phyloP scores from a whole-genome alignment of 2,888 invertebrate species.

The Aphrophora alni region DNA sequence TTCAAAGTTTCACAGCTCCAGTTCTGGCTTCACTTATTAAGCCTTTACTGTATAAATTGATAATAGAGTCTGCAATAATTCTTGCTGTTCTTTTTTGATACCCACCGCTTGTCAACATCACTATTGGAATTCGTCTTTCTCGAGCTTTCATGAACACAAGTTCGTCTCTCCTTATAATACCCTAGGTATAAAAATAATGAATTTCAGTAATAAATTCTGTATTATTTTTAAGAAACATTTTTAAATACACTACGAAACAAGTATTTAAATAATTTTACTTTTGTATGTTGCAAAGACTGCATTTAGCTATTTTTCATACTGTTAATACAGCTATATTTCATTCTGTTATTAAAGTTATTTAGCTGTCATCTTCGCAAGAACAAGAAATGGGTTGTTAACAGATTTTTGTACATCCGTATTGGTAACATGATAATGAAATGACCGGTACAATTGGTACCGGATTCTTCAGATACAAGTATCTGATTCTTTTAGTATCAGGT shows the following conservation, averaged over 20 bases:
- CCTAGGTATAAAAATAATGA: conserved; percentile 62
- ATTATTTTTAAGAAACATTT: too few relatives aligned
- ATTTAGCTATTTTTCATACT: too few relatives aligned
- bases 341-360: too few relatives aligned
- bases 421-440: too few relatives aligned
- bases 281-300: too few relatives aligned
- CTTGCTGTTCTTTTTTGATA: conserved; percentile 78
- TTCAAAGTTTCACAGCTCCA: not conserved
- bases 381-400: too few relatives aligned
- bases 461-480: too few relatives aligned
- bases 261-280: conserved; percentile 3
- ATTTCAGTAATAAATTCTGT: not conserved
- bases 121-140: conserved; percentile 71
- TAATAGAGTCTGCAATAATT: conserved; percentile 84
- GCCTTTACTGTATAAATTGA: conserved; percentile 71
- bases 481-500: too few relatives aligned
- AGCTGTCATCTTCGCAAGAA: too few relatives aligned
- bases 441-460: too few relatives aligned
- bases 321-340: too few relatives aligned
- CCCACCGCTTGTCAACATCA: conserved; percentile 89
- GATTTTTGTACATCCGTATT: too few relatives aligned
- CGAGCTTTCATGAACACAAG: conserved; percentile 77
- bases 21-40: conserved; percentile 57
- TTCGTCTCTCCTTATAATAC: conserved; percentile 84
- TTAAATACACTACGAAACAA: not conserved